Conservation (phyloP, 2,113 vertebrate genomes). For the Platycercus adscitus region DNA sequence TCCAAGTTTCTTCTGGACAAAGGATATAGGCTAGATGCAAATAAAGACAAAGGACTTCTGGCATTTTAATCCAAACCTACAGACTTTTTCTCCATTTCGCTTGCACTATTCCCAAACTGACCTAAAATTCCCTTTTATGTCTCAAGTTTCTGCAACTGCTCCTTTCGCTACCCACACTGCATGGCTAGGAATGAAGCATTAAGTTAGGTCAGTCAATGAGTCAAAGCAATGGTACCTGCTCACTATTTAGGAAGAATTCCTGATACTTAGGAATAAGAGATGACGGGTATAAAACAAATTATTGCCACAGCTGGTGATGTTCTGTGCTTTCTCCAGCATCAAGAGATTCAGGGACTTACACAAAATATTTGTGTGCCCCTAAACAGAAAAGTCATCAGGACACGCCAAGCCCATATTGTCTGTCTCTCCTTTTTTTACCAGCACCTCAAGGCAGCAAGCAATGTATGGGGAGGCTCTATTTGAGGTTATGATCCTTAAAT, state of each 20-base stretch:
- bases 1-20: not conserved
- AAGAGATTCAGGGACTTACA: not conserved
- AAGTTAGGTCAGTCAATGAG: not conserved
- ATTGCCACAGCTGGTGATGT: not conserved
- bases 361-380: not conserved
- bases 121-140: not conserved
- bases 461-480: not conserved
- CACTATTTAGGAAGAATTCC: not conserved
- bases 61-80: not conserved
- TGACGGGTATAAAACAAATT: not conserved
- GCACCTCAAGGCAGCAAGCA: not conserved
- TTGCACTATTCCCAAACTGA: not conserved
- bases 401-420: accelerated
- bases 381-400: not conserved
- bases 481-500: not conserved
- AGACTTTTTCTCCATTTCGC: not conserved
- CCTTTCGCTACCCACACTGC: not conserved
- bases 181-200: not conserved
- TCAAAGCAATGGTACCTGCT: not conserved
- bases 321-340: not conserved
- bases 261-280: not conserved
- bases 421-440: not conserved
- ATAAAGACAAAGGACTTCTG: not conserved
- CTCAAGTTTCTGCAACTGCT: not conserved
- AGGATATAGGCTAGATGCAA: not conserved